Percentiles rank a stretch among this genome's conserved stretches.
Evolutionary conservation across 2,797 vertebrate species (phyloP).

Genomic region (Lagodon rhomboides): DNA sequence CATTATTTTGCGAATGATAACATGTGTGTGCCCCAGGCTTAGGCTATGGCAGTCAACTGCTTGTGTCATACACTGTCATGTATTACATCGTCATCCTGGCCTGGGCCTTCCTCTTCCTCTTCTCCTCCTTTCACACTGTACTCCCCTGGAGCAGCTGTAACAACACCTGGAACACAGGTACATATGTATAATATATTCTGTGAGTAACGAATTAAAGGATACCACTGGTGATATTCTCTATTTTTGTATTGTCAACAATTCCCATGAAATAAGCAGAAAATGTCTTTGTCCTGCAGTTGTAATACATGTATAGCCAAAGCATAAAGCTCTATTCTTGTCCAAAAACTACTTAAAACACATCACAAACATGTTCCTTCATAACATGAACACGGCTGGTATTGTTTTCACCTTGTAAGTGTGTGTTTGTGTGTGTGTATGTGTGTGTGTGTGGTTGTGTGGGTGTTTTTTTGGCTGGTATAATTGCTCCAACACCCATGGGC

Average conservation of each 20-base stretch:
- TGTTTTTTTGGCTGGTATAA: too few species aligned
- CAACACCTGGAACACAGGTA: constrained; percentile 84
- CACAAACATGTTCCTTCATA: too few species aligned
- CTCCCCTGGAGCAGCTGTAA: constrained; percentile 81
- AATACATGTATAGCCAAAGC: neutral
- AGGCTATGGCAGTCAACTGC: constrained; percentile 72
- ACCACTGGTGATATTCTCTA: too few species aligned
- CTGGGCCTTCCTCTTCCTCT: constrained; percentile 80
- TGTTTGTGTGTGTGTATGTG: too few species aligned
- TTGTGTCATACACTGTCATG: constrained; percentile 69
- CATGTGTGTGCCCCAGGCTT: constrained; percentile 57
- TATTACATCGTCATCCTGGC: constrained; percentile 83
- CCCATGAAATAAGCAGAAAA: neutral
- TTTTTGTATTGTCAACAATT: neutral
- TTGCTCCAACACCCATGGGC: too few species aligned
- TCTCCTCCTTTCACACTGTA: constrained; percentile 75
- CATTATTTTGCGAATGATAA: neutral
- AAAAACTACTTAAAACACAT: too few species aligned
- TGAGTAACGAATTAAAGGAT: neutral
- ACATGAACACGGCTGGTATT: too few species aligned
- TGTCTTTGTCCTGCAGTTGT: too few species aligned
- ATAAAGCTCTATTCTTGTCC: too few species aligned
- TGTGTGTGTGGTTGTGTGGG: too few species aligned
- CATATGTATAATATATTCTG: too few species aligned
- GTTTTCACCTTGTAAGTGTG: too few species aligned